These are phyloP conservation scores for Sakesphorus luctuosus DNA, from an alignment of 2,113 vertebrate species.

Conservation along the genomic window DNA sequence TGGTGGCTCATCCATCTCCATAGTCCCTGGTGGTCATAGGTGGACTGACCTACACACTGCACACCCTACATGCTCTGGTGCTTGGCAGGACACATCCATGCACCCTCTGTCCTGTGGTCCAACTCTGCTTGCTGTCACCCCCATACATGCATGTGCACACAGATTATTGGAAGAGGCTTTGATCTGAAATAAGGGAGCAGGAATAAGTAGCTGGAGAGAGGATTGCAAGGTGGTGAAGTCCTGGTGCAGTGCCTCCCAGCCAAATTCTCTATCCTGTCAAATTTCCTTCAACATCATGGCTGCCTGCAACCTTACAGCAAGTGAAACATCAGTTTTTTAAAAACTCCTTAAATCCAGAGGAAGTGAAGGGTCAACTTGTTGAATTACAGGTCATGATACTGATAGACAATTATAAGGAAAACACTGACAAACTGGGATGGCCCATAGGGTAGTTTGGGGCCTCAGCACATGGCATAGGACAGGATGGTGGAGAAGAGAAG, in stretches of 20 bases:
- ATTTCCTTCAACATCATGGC: background rate
- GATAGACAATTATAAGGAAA: background rate
- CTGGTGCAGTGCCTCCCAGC: background rate
- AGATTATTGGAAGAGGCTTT: background rate
- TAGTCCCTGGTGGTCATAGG: background rate
- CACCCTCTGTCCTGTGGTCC: background rate
- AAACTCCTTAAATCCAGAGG: background rate
- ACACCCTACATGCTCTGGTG: rapidly evolving
- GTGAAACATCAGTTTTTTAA: background rate
- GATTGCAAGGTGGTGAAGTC: background rate
- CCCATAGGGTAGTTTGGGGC: background rate
- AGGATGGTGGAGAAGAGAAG: background rate
- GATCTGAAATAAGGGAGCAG: background rate
- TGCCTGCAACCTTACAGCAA: background rate
- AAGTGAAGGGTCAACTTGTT: background rate
- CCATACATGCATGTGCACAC: too few relatives aligned
- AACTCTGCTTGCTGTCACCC: background rate
- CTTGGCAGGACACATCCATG: background rate
- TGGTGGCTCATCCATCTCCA: background rate
- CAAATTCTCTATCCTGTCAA: background rate
- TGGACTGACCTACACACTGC: background rate
- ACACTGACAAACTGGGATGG: background rate
- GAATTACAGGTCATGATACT: background rate
- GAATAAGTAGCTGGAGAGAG: background rate
- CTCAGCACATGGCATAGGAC: background rate